Evolutionary conservation across 1,140 invertebrate genomes (phyloP).

Genomic region (Piezodorus guildinii): DNA sequence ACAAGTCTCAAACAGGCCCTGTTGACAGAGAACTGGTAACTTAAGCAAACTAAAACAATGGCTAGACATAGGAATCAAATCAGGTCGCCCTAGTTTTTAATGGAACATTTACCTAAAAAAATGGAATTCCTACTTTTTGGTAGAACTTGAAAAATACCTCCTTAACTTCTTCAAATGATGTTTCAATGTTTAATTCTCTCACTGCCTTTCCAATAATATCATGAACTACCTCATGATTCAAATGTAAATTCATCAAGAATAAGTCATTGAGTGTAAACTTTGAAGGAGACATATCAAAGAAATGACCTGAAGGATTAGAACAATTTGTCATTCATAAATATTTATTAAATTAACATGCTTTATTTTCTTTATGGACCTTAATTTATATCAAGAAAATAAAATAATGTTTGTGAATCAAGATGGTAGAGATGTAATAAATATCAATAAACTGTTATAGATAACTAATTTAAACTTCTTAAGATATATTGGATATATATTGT

Average conservation of each 20-base stretch:
- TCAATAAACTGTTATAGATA: too few relatives aligned
- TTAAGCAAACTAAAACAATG: too few relatives aligned
- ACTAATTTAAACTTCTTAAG: too few relatives aligned
- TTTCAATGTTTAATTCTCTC: constrained; percentile 79
- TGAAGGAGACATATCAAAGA: constrained; percentile 76
- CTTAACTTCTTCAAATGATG: constrained; percentile 64
- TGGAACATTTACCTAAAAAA: too few relatives aligned
- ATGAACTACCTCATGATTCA: constrained; percentile 69
- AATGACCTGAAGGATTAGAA: constrained; percentile 42
- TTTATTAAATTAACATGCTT: neutral
- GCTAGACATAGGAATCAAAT: too few relatives aligned
- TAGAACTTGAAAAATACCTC: constrained; percentile 31
- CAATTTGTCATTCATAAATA: neutral
- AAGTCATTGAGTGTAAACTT: constrained; percentile 80
- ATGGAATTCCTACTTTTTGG: neutral
- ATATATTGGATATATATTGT: too few relatives aligned
- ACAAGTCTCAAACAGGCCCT: too few relatives aligned
- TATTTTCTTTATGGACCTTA: neutral
- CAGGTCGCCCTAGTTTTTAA: too few relatives aligned
- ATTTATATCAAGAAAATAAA: too few relatives aligned
- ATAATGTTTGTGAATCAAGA: too few relatives aligned
- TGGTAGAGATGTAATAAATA: too few relatives aligned
- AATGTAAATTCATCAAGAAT: constrained; percentile 80
- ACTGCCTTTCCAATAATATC: constrained; percentile 76
- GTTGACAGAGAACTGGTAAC: too few relatives aligned